These are phyloP conservation scores for Luperina nickerlii DNA, from an alignment of 2,888 invertebrate genomes.

Conservation along the genomic window DNA sequence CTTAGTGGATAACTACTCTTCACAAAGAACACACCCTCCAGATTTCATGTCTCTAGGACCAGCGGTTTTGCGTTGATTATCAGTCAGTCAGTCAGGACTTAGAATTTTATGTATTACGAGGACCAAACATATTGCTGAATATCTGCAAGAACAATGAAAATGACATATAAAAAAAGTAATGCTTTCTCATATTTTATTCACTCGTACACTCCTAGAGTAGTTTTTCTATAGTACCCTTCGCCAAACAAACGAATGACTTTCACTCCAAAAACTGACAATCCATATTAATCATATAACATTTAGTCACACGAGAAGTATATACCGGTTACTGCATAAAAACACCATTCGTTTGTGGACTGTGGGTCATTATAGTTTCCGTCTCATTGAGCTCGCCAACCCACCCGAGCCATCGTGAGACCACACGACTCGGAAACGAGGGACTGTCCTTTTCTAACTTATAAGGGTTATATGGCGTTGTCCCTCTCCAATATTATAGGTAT, in stretches of 20 bases:
- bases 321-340: conserved; percentile 62
- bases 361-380: conserved; percentile 67
- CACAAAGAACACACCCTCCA: no score
- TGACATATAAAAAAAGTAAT: no score
- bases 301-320: conserved; percentile 29
- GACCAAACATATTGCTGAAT: no score
- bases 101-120: no score
- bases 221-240: neutral
- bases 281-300: conserved; percentile 18
- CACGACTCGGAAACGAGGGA: conserved; percentile 36
- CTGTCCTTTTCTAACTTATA: conserved; percentile 29
- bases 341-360: conserved; percentile 60
- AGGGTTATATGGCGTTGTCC: neutral
- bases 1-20: no score
- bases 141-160: no score
- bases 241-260: neutral
- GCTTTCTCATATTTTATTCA: neutral
- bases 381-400: conserved; percentile 62
- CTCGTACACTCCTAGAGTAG: neutral
- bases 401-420: conserved; percentile 41
- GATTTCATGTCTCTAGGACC: no score
- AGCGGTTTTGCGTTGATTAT: no score
- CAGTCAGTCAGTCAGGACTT: no score
- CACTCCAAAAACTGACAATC: neutral
- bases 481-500: neutral